A percentile compares a stretch with the other conserved stretches of the same genome.
Conservation (phyloP, 2,113 vertebrate species). For the Brevimyrus niger region DNA sequence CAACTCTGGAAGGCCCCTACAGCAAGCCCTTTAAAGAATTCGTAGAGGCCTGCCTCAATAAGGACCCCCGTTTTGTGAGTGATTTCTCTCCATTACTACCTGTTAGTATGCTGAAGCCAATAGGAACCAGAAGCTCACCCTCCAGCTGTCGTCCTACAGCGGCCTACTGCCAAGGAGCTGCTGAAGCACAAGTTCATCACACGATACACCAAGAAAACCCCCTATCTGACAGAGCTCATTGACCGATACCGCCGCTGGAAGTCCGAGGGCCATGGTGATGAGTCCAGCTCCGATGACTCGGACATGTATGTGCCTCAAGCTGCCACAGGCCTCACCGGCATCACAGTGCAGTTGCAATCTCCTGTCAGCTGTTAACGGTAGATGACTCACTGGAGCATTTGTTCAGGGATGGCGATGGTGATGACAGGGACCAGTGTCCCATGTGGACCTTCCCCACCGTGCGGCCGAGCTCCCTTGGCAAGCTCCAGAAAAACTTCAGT, state of each 20-base stretch:
- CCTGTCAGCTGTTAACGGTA: not conserved
- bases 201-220: slow-evolving; percentile 96
- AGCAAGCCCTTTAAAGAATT: slow-evolving; percentile 98
- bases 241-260: slow-evolving; percentile 96
- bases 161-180: slow-evolving; percentile 91
- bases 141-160: slow-evolving; percentile 57
- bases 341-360: not conserved
- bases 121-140: not conserved
- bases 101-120: not conserved
- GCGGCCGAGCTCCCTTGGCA: slow-evolving; percentile 75
- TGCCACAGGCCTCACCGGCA: not conserved
- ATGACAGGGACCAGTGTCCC: slow-evolving; percentile 77
- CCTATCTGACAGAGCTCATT: slow-evolving; percentile 86
- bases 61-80: slow-evolving; percentile 96
- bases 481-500: slow-evolving; percentile 77
- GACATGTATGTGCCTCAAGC: slow-evolving; percentile 66
- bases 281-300: slow-evolving; percentile 91
- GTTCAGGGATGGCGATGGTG: slow-evolving; percentile 77
- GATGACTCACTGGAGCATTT: not conserved
- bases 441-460: slow-evolving; percentile 93
- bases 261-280: slow-evolving; percentile 87
- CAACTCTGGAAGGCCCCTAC: slow-evolving; percentile 88
- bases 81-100: not conserved
- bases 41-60: slow-evolving; percentile 94
- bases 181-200: slow-evolving; percentile 98